Percentiles rank a stretch among this genome's conserved stretches.
Conservation (phyloP, 2,797 vertebrate species). For the Tapera naevia region DNA sequence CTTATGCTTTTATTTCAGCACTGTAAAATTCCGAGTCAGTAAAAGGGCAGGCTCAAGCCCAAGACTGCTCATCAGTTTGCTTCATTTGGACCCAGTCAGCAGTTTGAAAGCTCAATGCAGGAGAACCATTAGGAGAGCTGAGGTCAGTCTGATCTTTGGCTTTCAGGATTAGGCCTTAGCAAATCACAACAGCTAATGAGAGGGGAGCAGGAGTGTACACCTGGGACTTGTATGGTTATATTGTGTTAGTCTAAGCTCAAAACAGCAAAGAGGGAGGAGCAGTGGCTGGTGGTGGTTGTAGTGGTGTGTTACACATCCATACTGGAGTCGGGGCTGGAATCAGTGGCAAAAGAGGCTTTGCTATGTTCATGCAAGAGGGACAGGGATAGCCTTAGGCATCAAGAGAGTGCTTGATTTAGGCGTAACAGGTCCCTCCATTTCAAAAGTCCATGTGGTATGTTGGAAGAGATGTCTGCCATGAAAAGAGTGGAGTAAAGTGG, state of each 20-base stretch:
- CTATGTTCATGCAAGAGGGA: neutral
- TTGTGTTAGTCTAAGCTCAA: neutral
- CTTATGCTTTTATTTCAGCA: neutral
- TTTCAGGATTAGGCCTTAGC: neutral
- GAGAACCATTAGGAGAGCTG: neutral
- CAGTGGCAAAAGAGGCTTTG: neutral
- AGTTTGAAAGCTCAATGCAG: neutral
- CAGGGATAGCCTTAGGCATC: neutral
- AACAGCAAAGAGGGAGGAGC: neutral
- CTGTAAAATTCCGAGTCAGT: neutral
- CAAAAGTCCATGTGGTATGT: neutral
- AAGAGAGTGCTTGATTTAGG: neutral
- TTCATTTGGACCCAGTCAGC: neutral
- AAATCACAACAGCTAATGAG: neutral
- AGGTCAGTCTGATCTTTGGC: neutral
- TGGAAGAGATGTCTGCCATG: neutral
- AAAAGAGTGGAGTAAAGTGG: neutral
- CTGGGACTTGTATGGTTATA: neutral
- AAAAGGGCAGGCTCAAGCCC: neutral
- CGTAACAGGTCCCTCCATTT: rapidly evolving
- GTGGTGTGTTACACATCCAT: rapidly evolving
- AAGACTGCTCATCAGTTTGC: neutral
- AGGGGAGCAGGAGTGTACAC: neutral
- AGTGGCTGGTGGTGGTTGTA: neutral
- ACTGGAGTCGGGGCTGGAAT: neutral